Evolutionary conservation across 2,797 vertebrate species (phyloP), one percentile per base, ranked within the genome.

Genomic region (Myotis myotis): DNA sequence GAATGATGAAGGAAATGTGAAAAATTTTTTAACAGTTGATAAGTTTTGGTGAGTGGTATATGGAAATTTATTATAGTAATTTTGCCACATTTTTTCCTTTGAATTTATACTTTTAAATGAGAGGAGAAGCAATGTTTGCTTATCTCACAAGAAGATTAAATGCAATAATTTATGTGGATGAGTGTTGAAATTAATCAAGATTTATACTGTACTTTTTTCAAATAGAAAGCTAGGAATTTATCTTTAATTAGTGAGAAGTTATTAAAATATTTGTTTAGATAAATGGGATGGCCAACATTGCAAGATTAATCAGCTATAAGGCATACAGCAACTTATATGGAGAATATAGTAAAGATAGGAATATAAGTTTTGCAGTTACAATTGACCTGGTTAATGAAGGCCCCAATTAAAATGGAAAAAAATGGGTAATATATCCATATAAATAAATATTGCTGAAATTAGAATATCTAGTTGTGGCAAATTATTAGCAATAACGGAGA

Each of bases 401-500:
- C 11, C 15, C n/a, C 41, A 53, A 83, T 49, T 88, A n/a, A 91
- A 68, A 55, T 44, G 20, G 60, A 2, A 82, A 74, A 74, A 89
- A 85, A 85, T 49, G 5, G 8, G 0, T 75, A 20, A 19, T 84
- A 51, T 41, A 72, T 70, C 5, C 38, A 79, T 33, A 36, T 23
- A 78, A 30, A 36, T 55, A 51, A 12, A 38, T 62, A 47, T 72
- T 55, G 33, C 15, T 93, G 10, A 94, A 75, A 85, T 83, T 92
- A 95, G 82, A 49, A 85, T 83, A 9, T 47, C 44, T 89, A 8
- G 1, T 80, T 86, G 80, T 51, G 23, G 22, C 5, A 95, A 82
- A 92, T 70, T 87, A 79, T 92, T 97, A 94, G 28, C 16, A 88
- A 80, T 70, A 60, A 86, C 79, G 33, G 2, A 86, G 36, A 64